Base-by-base conservation (phyloP, 2,888 invertebrate genomes). In the Argyresthia albistria region DNA sequence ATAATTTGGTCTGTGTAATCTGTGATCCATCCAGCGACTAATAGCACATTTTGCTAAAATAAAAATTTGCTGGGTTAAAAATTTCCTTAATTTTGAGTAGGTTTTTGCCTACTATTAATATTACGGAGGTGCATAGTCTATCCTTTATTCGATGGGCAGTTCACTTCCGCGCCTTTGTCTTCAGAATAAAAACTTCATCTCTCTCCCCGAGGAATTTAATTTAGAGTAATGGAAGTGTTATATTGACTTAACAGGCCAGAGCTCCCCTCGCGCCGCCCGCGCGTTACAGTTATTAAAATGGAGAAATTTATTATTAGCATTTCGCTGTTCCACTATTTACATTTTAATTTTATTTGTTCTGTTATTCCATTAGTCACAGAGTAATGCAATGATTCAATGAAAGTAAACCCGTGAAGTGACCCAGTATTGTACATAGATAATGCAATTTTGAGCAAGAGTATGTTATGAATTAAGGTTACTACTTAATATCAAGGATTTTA, bases 141-240 rank as follows among this genome's bases (percentile, higher is more conserved):
- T 62, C 58, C 60, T 60, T 63, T 66, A 71, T 63, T 65, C 63
- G 66, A 69, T 65, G 73, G 63, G 60, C 74, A 73, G 73, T 67
- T 69, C 70, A 73, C 75, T 77, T 78, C 64, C 66, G 62, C 57
- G 66, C 67, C 70, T 76, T 83, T 78, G 75, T 81, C 76, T 77
- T 75, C 59, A 60, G 72, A 76, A 86, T 82, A 86, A 87, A 86
- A 87, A 86, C 82, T 82, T 83, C 80, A 83, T 86, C 76, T 77
- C 80, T 65, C 80, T 83, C 86, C 84, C 87, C 74, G 65, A 80
- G 84, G 87, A 87, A 87, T 87, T 87, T 87, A 86, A 87, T 87
- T 86, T 86, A 77, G 74, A 83, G 82, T 87, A 86, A 86, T 87
- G 87, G 87, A 86, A 86, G 86, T 87, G 87, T 87, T 87, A 86